Conservation (phyloP, 2,888 invertebrate genomes). For the Heliconius charithonia region DNA sequence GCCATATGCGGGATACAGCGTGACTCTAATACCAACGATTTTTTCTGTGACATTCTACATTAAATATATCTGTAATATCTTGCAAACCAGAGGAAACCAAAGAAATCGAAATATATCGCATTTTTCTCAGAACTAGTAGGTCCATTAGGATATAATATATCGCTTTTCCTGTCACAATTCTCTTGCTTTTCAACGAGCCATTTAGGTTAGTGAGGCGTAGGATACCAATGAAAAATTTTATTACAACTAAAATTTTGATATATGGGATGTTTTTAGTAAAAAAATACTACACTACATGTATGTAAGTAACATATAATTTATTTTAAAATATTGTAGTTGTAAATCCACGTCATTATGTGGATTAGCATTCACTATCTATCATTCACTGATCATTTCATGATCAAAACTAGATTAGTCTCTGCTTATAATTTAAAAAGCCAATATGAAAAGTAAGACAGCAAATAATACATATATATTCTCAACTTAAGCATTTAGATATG, state of each 20-base stretch:
- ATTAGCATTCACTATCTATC: no score
- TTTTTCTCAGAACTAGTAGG: slow-evolving; percentile 7
- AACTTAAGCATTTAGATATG: no score
- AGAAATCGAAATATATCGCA: slow-evolving; percentile 4
- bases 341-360: no score
- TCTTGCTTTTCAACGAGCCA: slow-evolving; percentile 3
- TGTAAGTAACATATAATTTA: no score
- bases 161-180: slow-evolving; percentile 18
- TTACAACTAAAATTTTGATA: neutral
- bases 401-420: no score
- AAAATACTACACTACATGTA: no score
- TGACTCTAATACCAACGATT: neutral
- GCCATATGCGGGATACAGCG: neutral
- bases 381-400: no score
- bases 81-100: neutral
- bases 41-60: neutral
- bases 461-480: no score
- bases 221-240: neutral
- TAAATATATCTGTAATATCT: neutral
- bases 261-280: no score
- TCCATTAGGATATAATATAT: slow-evolving; percentile 20
- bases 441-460: no score
- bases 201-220: slow-evolving; percentile 9
- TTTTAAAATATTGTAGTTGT: no score
- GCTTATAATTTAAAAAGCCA: no score